These are phyloP conservation scores for Aleiodes alternator DNA, from an alignment of 2,888 invertebrate genomes.

Conservation along the genomic window DNA sequence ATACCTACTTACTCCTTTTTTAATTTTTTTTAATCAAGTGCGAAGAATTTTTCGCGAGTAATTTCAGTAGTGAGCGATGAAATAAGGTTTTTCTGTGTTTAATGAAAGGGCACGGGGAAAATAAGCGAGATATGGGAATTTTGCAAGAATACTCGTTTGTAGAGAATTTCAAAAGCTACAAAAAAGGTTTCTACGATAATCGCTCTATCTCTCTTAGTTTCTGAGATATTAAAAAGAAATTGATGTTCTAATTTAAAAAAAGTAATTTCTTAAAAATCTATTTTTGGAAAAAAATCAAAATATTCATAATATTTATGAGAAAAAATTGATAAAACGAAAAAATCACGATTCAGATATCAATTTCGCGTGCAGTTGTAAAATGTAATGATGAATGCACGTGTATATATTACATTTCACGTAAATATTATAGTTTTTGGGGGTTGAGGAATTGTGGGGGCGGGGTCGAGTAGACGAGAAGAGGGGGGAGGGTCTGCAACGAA, in stretches of 20 bases:
- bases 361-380: conserved; percentile 31
- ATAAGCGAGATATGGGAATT: no score
- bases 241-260: neutral
- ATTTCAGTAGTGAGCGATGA: neutral
- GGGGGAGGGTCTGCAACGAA: conserved; percentile 58
- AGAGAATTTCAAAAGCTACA: neutral
- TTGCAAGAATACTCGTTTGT: neutral
- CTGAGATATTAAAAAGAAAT: no score
- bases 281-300: neutral
- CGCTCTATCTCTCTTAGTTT: no score
- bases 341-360: conserved; percentile 27
- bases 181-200: no score
- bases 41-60: neutral
- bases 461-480: conserved; percentile 49
- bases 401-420: conserved; percentile 24
- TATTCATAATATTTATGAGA: neutral
- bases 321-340: conserved; percentile 8
- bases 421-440: conserved; percentile 37
- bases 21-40: neutral
- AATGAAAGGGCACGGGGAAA: no score
- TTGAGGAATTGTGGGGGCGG: conserved; percentile 39
- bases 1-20: neutral
- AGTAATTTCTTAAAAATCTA: neutral
- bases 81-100: neutral
- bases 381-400: conserved; percentile 47